Conservation (phyloP, 2,113 vertebrate species). For the Baryphthengus martii region DNA sequence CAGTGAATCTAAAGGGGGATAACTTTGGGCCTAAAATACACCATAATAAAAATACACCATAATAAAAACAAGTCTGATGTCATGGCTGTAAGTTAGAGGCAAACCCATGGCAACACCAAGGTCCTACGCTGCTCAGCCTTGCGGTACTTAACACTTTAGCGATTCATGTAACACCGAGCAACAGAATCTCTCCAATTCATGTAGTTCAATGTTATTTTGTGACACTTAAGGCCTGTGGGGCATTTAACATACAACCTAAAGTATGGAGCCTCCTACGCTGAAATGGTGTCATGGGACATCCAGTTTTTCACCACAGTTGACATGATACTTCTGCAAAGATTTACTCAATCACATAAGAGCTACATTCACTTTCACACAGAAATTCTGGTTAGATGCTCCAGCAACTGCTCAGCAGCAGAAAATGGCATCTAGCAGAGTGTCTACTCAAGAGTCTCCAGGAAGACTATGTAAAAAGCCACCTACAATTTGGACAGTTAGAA, state of each 20-base stretch:
- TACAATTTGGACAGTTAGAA: not conserved
- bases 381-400: not conserved
- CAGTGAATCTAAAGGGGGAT: not conserved
- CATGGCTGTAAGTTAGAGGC: not conserved
- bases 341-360: not conserved
- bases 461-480: not conserved
- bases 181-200: not conserved
- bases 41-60: accelerated
- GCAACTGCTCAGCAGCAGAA: not conserved
- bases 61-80: not conserved
- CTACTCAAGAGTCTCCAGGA: not conserved
- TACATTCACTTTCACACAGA: not conserved
- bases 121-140: not conserved
- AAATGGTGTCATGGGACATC: not conserved
- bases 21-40: not conserved
- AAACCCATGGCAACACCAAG: not conserved
- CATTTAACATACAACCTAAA: not conserved
- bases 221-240: not conserved
- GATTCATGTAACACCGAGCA: not conserved
- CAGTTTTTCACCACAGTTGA: not conserved
- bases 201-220: not conserved
- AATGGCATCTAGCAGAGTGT: not conserved
- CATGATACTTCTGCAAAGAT: not conserved
- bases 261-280: not conserved
- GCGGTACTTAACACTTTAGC: not conserved